A percentile compares a stretch with the other conserved stretches of the same genome.
phyloP scores from a whole-genome alignment of 2,797 vertebrate species.

The Halcyon chelicuti region DNA sequence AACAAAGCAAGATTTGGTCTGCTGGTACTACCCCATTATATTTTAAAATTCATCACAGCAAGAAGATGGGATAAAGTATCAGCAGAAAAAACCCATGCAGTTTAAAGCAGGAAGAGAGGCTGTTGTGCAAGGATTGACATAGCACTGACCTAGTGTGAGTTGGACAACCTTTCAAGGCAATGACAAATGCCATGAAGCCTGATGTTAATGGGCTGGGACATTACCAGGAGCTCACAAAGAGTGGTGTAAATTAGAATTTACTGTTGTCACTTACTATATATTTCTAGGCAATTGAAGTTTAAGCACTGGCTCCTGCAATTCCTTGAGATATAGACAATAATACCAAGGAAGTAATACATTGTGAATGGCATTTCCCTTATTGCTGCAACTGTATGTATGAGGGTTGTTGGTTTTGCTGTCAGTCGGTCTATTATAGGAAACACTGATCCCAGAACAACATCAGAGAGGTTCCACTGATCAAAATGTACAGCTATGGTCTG shows the following conservation, averaged over 20 bases:
- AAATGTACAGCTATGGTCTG: not conserved
- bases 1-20: not conserved
- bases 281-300: not conserved
- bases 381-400: not conserved
- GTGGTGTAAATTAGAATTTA: not conserved
- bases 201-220: not conserved
- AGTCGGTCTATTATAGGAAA: not conserved
- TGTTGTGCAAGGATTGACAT: not conserved
- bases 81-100: accelerated
- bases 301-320: not conserved
- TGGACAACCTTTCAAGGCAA: not conserved
- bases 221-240: not conserved
- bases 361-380: not conserved
- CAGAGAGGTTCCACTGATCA: not conserved
- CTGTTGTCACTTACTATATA: not conserved
- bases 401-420: not conserved
- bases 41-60: not conserved
- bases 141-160: not conserved
- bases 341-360: not conserved
- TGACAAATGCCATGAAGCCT: not conserved
- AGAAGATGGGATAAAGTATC: not conserved
- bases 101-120: not conserved
- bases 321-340: not conserved
- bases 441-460: not conserved
- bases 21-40: not conserved